Evolutionary conservation across 2,888 invertebrate genomes (phyloP).

Genomic region (Scaptomyza caliginosa): DNA sequence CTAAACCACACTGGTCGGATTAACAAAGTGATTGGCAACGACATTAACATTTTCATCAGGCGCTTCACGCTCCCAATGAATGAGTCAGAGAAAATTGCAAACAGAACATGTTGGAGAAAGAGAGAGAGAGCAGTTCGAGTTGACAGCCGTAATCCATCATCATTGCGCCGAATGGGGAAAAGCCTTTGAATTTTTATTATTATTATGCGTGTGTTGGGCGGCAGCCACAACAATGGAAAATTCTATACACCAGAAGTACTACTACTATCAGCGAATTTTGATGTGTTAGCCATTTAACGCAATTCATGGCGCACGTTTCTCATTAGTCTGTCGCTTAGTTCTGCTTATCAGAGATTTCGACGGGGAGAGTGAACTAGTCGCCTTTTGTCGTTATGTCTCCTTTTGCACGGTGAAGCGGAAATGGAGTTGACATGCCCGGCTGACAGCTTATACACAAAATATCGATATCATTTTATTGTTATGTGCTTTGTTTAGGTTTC

Average conservation of each 20-base stretch:
- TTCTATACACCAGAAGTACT: slow-evolving; percentile 15
- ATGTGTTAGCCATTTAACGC: slow-evolving; percentile 71
- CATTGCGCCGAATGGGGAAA: slow-evolving; percentile 51
- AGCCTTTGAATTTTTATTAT: slow-evolving; percentile 78
- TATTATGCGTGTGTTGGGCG: slow-evolving; percentile 61
- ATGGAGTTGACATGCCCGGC: slow-evolving; percentile 34
- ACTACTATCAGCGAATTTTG: slow-evolving; percentile 51
- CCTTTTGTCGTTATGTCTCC: too few relatives aligned
- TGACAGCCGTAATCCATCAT: slow-evolving; percentile 74
- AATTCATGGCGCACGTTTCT: slow-evolving; percentile 70
- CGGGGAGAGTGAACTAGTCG: slow-evolving; percentile 4
- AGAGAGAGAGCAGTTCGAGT: slow-evolving; percentile 1
- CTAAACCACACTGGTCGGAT: slow-evolving; percentile 60
- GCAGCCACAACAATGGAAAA: slow-evolving; percentile 24
- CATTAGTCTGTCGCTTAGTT: slow-evolving; percentile 57
- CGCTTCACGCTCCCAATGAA: slow-evolving; percentile 28
- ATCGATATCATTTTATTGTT: slow-evolving; percentile 36
- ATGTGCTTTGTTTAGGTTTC: not conserved
- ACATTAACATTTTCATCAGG: slow-evolving; percentile 80
- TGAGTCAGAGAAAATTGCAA: slow-evolving; percentile 40
- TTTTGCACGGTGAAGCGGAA: slow-evolving; percentile 16
- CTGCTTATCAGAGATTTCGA: too few relatives aligned
- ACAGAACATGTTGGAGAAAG: too few relatives aligned
- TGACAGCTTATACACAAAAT: slow-evolving; percentile 47
- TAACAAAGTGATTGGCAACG: slow-evolving; percentile 79